A percentile compares a stretch with the other conserved stretches of the same genome.
Conservation (phyloP, 2,113 vertebrate species). For the Gnathonemus longibarbis region DNA sequence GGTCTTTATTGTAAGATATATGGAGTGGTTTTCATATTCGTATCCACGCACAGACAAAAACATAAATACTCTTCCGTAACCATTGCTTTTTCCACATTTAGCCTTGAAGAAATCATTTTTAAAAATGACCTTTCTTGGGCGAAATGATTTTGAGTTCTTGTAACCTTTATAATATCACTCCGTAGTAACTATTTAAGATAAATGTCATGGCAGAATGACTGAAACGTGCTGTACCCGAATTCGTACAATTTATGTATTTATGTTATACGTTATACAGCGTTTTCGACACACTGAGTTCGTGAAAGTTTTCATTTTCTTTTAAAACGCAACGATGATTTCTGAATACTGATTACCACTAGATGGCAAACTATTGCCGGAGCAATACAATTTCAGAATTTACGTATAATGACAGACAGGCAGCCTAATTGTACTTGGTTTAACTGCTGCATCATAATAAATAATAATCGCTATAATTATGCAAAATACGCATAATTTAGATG, state of each 20-base stretch:
- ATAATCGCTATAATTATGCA: background rate
- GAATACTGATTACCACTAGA: conserved; percentile 8
- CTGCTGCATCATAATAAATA: background rate
- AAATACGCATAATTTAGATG: background rate
- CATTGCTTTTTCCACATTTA: background rate
- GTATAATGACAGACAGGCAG: background rate
- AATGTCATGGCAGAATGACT: background rate
- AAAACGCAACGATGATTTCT: background rate
- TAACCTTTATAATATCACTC: background rate
- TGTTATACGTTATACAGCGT: too few relatives aligned
- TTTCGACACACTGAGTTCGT: background rate
- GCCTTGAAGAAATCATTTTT: background rate
- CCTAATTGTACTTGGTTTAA: background rate
- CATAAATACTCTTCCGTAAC: background rate
- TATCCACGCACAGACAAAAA: background rate
- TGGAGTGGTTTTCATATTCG: background rate
- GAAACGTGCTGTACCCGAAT: background rate
- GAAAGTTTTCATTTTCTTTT: background rate
- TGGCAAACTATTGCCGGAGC: background rate
- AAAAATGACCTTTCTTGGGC: background rate
- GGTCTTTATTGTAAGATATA: background rate
- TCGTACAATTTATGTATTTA: background rate
- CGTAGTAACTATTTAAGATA: background rate
- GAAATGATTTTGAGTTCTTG: background rate
- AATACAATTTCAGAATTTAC: background rate